phyloP scores from a whole-genome alignment of 2,797 vertebrate species.

The Valencia hispanica region DNA sequence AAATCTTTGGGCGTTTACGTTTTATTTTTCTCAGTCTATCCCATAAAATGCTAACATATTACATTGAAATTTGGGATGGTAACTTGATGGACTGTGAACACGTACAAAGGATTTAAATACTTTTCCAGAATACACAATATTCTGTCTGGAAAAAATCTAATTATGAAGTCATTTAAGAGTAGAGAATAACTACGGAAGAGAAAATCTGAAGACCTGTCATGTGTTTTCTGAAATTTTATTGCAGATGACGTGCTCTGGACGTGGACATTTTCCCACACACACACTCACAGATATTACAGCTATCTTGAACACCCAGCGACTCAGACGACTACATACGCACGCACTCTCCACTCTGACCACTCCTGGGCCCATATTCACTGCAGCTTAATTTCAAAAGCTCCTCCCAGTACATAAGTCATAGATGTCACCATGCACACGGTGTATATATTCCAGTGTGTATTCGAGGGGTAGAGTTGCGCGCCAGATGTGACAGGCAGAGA shows the following conservation, averaged over 20 bases:
- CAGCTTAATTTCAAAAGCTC: constrained; percentile 78
- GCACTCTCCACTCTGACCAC: constrained; percentile 39
- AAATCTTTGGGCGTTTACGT: not conserved
- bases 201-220: not conserved
- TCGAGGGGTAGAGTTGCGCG: constrained; percentile 86
- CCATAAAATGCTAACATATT: not conserved
- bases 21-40: not conserved
- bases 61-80: not conserved
- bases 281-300: constrained; percentile 9
- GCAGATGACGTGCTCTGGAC: not conserved
- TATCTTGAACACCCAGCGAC: constrained; percentile 9
- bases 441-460: constrained; percentile 79
- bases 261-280: not conserved
- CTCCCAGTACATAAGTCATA: constrained; percentile 75
- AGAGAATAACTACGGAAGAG: not conserved
- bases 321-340: constrained; percentile 16
- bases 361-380: constrained; percentile 69
- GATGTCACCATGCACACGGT: constrained; percentile 68
- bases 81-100: not conserved
- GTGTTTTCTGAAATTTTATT: not conserved
- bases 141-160: not conserved
- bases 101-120: not conserved
- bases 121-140: not conserved
- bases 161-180: not conserved
- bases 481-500: constrained; percentile 84